These are phyloP conservation scores for Panagrolaimus sp. DNA, from an alignment of 1,140 invertebrate genomes.

Conservation along the genomic window DNA sequence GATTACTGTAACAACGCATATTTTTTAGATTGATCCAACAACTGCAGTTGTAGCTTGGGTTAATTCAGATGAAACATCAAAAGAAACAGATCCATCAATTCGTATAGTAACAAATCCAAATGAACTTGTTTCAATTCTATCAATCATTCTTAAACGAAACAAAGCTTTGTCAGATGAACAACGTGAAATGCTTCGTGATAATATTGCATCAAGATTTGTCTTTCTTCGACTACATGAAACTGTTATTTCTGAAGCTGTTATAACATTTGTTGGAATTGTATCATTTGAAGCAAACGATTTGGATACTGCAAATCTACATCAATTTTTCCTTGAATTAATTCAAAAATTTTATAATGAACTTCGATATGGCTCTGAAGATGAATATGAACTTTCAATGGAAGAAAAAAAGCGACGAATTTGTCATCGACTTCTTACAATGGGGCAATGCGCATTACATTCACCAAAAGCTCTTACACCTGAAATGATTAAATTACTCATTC, in stretches of 20 bases:
- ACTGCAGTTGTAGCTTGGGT: neutral
- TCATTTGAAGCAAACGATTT: neutral
- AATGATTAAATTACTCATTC: neutral
- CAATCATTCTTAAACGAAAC: slow-evolving; percentile 1
- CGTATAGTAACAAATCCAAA: neutral
- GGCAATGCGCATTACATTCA: neutral
- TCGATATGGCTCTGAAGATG: neutral
- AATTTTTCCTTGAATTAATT: neutral
- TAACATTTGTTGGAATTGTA: slow-evolving; percentile 1
- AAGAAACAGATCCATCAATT: neutral
- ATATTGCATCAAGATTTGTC: slow-evolving; percentile 7
- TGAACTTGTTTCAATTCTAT: slow-evolving; percentile 9
- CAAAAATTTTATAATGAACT: neutral
- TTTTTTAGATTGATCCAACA: neutral
- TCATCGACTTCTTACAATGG: neutral
- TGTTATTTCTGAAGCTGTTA: neutral
- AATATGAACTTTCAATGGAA: neutral
- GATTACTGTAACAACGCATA: neutral
- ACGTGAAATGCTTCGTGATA: neutral
- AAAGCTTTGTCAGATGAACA: neutral
- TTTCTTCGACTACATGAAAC: neutral
- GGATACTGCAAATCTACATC: neutral
- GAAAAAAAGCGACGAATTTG: neutral
- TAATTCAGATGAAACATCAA: neutral
- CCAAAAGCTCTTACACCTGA: neutral